Evolutionary conservation across 2,113 vertebrate genomes (phyloP), one percentile per base, ranked within the genome.

Genomic region (Prionailurus viverrinus): DNA sequence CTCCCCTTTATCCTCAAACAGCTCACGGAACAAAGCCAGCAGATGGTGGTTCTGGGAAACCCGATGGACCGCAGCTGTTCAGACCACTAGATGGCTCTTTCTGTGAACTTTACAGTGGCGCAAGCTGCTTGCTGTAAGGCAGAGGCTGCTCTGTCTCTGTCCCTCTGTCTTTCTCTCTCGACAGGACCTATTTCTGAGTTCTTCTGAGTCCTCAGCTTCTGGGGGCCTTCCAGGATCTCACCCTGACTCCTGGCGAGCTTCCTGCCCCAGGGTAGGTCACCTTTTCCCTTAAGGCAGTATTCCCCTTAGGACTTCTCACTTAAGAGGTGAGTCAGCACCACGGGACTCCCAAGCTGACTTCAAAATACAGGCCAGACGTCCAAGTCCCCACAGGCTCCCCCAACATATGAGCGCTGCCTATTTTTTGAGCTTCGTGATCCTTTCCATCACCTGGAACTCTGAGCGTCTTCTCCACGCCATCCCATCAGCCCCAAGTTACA

Each of bases 11-110:
- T 51, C 74, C 36, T 95, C 66, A 31, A 27, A 79, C 1, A 0
- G 13, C 15, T 55, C 29, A 2, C 1, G 78, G 31, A 63, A 45
- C 27, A 39, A 33, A 65, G 23, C 23, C n/a, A 55, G 61, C 21
- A 51, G 36, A n/a, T 58, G 88, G 51, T 31, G 61, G 23, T 45
- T 53, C 61, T 41, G 41, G 84, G 21, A 53, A 51, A n/a, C 53
- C 41, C 1, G 4, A 1, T 0, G 51, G 74, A 7, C 45, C 61
- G 12, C 76, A 73, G 93, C 5, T 27, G 16, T 5, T 87, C 48
- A 14, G 1, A 66, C 94, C 23, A 51, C 93, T 39, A 92, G 63
- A 63, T 10, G 45, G 78, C 93, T 97, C 78, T 78, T 97, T 23
- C 41, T 3, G 68, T 11, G 94, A 65, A 53, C 65, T 78, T 55